Evolutionary conservation across 2,888 invertebrate species (phyloP), one percentile per base, ranked within the genome.

Genomic region (Schrankia costaestrigalis): DNA sequence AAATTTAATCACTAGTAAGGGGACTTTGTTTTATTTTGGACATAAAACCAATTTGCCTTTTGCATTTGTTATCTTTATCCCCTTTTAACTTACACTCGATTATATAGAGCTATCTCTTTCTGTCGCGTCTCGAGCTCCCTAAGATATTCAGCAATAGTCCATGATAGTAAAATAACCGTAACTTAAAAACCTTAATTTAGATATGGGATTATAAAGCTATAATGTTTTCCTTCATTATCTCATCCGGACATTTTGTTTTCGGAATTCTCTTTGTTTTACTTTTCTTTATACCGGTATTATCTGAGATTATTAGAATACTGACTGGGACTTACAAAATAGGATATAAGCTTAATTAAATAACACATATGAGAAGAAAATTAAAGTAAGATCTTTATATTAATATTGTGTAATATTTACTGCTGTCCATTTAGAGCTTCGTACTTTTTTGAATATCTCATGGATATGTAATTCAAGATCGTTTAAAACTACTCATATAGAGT

Each of bases 1-100:
- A 64, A 66, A 50, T 57, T 51, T 52, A 61, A 65, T 64, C 56
- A 57, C 53, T 41, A 35, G 38, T 47, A 40, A 46, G 44, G 56
- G 50, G 51, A 43, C 52, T 56, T 56, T 52, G 47, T 62, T 63
- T 62, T 62, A 59, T 62, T 61, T 52, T 48, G 46, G 35, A 31
- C 47, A 52, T 46, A 46, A 56, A 58, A 50, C 47, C 46, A 50
- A 56, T 56, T 55, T 57, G 46, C 38, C 19, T 53, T 32, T 46
- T 42, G 36, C 45, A 39, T 40, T 39, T 12, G 4, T 5, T 23
- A n/a, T 41, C 18, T 13, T 18, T 8, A 11, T 47, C 42, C 27
- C 41, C 21, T 24, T 46, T 26, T 30, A 4, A 2, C 21, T 3
- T n/a, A 5, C n/a, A 7, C 6, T 3, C 11, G 3, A 32, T 27